Evolutionary conservation across 2,797 vertebrate species (phyloP).

Genomic region (Gila robusta): DNA sequence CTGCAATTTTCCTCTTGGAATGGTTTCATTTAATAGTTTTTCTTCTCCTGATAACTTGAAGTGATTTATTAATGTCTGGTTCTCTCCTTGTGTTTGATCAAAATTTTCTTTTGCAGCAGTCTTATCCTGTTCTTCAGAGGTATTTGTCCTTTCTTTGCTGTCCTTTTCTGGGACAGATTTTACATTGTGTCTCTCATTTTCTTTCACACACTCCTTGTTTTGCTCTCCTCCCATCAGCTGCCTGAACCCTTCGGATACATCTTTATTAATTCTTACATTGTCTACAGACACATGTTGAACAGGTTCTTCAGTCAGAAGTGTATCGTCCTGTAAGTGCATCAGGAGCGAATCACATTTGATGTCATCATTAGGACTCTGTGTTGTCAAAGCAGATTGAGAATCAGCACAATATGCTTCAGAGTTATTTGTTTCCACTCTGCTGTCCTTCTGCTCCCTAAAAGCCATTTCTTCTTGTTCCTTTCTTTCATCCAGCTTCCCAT

Average conservation of each 20-base stretch:
- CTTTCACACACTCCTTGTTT: constrained; percentile 18
- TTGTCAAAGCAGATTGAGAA: constrained; percentile 8
- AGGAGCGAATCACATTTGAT: constrained; percentile 17
- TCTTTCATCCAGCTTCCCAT: neutral
- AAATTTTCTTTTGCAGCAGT: constrained; percentile 38
- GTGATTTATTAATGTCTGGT: constrained; percentile 64
- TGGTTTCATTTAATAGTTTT: constrained; percentile 24
- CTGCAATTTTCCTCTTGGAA: constrained; percentile 22
- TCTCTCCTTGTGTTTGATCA: constrained; percentile 51
- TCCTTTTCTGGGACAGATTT: constrained; percentile 10
- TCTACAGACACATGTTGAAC: constrained; percentile 12
- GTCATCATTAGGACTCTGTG: constrained; percentile 22
- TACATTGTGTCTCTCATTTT: constrained; percentile 11
- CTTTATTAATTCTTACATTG: constrained; percentile 6
- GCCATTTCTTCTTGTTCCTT: neutral
- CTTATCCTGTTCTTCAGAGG: constrained; percentile 42
- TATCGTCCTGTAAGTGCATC: neutral
- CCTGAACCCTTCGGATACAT: neutral
- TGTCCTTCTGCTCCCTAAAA: constrained; percentile 8
- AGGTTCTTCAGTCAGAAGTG: neutral
- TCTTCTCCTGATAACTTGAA: constrained; percentile 57
- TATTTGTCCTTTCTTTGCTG: constrained; percentile 32
- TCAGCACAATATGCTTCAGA: constrained; percentile 9
- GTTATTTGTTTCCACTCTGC: constrained; percentile 10
- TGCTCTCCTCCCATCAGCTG: neutral